Base-by-base conservation (phyloP, 2,113 vertebrate genomes). In the Pseudonaja textilis region DNA sequence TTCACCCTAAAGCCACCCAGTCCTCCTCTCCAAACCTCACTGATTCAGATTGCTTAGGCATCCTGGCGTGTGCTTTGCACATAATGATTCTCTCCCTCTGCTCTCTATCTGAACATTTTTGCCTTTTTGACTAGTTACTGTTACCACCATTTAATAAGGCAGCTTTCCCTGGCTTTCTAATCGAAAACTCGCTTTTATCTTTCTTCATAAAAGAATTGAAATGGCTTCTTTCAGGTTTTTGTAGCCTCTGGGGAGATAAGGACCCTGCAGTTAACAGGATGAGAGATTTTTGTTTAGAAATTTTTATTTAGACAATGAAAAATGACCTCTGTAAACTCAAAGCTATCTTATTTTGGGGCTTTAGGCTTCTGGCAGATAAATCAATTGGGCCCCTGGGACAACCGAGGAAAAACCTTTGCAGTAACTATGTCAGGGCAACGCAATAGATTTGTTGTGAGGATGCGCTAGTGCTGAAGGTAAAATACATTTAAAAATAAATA, bases 261-360 rank as follows among this genome's bases (percentile, higher is more conserved):
- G 97, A 98, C 98, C 98, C 98, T 97, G 98, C 98, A 97, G 98
- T 98, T 98, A 98, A 98, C 98, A 98, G 98, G 98, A 98, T 98
- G 98, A 98, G 98, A 98, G 98, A 98, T 98, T 98, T 98, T 98
- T 98, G 98, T 98, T 98, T 98, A 98, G 98, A 98, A 98, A 98
- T 98, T 98, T 98, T 98, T 98, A 98, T 98, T 98, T 98, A 98
- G 98, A 98, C 98, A 98, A 98, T 98, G 98, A 98, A 98, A 98
- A 98, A 98, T 98, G 98, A 98, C 98, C 98, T 98, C 98, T 98
- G 98, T 98, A 98, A 98, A 98, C 98, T 98, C 98, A 98, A 98
- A 98, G 98, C 98, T 98, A 98, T 98, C 97, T 98, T 98, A 98
- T 98, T 98, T 98, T 97, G 97, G 98, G 98, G 98, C 98, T 98